These are phyloP conservation scores for Alexandromys fortis DNA, from an alignment of 2,113 vertebrate species.

Conservation along the genomic window DNA sequence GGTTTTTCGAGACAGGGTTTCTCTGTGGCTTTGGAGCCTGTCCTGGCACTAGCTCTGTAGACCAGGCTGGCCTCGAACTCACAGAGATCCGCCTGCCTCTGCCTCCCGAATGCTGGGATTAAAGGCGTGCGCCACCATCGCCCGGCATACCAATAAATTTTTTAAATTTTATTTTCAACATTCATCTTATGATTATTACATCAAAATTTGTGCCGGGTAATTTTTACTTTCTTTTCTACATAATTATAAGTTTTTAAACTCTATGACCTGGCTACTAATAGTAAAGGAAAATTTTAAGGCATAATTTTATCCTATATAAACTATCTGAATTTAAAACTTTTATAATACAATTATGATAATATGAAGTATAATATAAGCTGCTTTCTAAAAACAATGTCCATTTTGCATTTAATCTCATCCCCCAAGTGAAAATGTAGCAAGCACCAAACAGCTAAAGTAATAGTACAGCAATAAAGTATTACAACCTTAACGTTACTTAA, in stretches of 20 bases:
- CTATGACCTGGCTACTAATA: neutral
- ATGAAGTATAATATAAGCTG: conserved; percentile 36
- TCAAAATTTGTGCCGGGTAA: conserved; percentile 14
- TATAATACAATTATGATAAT: neutral
- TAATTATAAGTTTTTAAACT: conserved; percentile 46
- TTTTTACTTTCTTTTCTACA: conserved; percentile 31
- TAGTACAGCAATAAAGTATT: conserved; percentile 21
- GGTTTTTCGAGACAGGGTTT: no score
- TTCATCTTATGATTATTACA: conserved; percentile 41
- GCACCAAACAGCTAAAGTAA: conserved; percentile 45
- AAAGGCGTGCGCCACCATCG: no score
- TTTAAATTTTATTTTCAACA: conserved; percentile 32
- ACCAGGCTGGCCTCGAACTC: no score
- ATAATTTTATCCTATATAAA: conserved; percentile 35
- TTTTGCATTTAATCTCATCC: conserved; percentile 30
- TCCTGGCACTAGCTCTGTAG: no score
- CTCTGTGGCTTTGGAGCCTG: no score
- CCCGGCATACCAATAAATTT: conserved; percentile 9
- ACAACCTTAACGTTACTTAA: conserved; percentile 48
- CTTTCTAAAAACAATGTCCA: conserved; percentile 33
- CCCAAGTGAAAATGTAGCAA: neutral
- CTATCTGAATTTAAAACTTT: neutral
- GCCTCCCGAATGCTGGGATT: no score
- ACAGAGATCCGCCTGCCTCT: no score
- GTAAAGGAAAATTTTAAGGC: conserved; percentile 11